These are phyloP conservation scores for Acipenser transmontanus DNA, from an alignment of 2,797 vertebrate genomes.

Conservation along the genomic window DNA sequence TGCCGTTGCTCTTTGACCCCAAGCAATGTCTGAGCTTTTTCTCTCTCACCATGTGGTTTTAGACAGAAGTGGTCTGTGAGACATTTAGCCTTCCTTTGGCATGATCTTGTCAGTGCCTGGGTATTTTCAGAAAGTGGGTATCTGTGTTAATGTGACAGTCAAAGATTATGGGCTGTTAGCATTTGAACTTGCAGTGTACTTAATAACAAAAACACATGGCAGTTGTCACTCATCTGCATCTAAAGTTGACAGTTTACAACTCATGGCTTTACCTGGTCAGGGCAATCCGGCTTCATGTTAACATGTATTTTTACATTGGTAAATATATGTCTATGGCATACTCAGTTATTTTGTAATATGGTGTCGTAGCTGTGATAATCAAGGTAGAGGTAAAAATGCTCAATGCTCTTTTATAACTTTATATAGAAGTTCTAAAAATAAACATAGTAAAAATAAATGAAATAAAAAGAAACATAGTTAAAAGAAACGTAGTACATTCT, in stretches of 20 bases:
- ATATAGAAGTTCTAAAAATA: too few species aligned
- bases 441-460: too few species aligned
- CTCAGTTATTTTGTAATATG: too few species aligned
- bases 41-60: neutral
- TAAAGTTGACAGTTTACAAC: slow-evolving; percentile 1
- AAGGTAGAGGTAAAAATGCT: too few species aligned
- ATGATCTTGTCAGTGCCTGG: slow-evolving; percentile 6
- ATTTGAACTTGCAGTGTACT: neutral
- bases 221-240: slow-evolving; percentile 6
- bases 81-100: neutral
- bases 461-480: too few species aligned
- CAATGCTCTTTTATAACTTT: too few species aligned
- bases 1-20: neutral
- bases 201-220: slow-evolving; percentile 2
- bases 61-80: neutral
- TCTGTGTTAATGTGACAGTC: slow-evolving; percentile 12
- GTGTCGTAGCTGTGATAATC: too few species aligned
- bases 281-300: neutral
- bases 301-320: neutral
- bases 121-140: neutral
- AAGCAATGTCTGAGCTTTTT: neutral
- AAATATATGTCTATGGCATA: too few species aligned
- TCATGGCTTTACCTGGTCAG: neutral
- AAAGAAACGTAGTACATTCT: too few species aligned
- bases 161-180: slow-evolving; percentile 3